Base-by-base conservation (phyloP, 2,797 vertebrate species). In the Enoplosus armatus region DNA sequence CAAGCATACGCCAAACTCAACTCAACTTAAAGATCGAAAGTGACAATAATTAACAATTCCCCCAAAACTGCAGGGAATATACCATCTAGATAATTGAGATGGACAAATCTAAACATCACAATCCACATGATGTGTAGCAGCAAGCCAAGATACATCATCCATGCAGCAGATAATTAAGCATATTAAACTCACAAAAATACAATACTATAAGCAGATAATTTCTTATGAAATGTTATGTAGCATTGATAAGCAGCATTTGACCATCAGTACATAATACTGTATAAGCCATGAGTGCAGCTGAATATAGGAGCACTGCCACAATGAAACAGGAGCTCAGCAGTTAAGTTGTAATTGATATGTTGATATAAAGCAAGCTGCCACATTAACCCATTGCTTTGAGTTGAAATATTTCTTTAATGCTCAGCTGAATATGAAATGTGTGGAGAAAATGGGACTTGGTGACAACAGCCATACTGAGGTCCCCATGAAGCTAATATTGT, bases 381-480 rank as follows among this genome's bases (percentile, higher is more conserved):
- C 47, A 67, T 43, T 66, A 82, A 47, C 37, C 6, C 12, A 4
- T 39, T 39, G 37, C 3, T 20, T 20, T 45, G 16, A 45, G 37
- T 14, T 39, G 37, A 39, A 12, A 12, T 11, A 39, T 39, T 39
- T 39, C 37, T 29, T 8, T 33, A 27, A 73, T 27, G 68, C 31
- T 33, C 62, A 31, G 11, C 16, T 68, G 51, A 60, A 76, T 12
- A 35, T 47, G 14, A 77, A 58, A 66, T 65, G 37, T 62, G 35
- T 27, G 31, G 50, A 59, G 54, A 69, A 60, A 77, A 77, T 60
- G 9, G 48, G 54, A 65, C 26, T 31, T 33, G 29, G 45, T 33
- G n/a, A 72, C 41, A 79, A 77, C 73, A 71, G 24, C 61, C 22
- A 68, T 16, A n/a, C 27, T 45, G 60, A 75, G 31, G 43, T 69